Evolutionary conservation across 1,140 invertebrate species (phyloP), one percentile per base, ranked within the genome.

Genomic region (Sipha flava): DNA sequence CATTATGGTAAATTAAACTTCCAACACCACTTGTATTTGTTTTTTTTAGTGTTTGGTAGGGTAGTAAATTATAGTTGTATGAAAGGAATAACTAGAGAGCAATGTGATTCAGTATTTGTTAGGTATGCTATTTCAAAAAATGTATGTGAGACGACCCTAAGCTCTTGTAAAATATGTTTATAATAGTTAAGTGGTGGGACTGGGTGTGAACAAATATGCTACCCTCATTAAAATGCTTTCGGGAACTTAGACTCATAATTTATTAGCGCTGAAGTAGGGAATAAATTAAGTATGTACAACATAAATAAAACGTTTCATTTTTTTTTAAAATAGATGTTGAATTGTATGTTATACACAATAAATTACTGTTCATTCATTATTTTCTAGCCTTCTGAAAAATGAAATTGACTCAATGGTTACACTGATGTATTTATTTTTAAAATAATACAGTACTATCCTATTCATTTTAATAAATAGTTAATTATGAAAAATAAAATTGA

Each of bases 191-290:
- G 64, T 45, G 64, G n/a, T n/a, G 29, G 47, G 45, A 52, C 40
- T 73, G 18, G n/a, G 70, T 73, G 70, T 73, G 26, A 40, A 73
- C 31, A 73, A 52, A 49, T 52, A 73, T 73, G 26, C 45, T 23
- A 73, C 70, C 45, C 70, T 75, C 52, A 37, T 75, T 57, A 75
- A 75, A 75, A 54, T 47, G 12, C 72, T 57, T 26, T 75, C 16
- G 6, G 49, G 31, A 75, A 23, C 12, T 73, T 73, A 34, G 18
- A 16, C 40, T 70, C 6, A 47, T 31, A 47, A 73, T 73, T 34
- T 47, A 73, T 75, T 40, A 6, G 21, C 21, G 34, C 40, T 75
- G 29, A 54, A 34, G 49, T 54, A 40, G 26, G 16, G 40, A 18
- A 75, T 43, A 68, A 68, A 68, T 68, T 68, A 68, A 45, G 64